phyloP scores from a whole-genome alignment of 2,888 invertebrate genomes.

The Leptinotarsa peninsularis region DNA sequence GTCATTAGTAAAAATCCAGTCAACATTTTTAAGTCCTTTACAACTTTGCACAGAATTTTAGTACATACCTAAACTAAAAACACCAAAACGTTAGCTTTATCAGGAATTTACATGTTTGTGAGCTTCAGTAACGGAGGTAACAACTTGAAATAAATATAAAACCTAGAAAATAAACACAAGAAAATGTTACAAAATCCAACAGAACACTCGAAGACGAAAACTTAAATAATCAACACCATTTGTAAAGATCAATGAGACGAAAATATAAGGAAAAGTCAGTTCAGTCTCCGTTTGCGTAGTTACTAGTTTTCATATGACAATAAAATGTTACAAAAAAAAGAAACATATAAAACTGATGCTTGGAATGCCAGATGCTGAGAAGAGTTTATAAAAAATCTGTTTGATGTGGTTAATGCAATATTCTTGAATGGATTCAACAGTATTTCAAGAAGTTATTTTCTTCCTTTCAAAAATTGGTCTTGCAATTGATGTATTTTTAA shows the following conservation, averaged over 20 bases:
- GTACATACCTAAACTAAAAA: neutral
- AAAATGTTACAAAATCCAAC: slow-evolving; percentile 10
- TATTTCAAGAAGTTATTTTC: too few species aligned
- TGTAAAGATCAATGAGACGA: neutral
- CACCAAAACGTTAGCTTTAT: neutral
- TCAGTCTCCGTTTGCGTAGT: neutral
- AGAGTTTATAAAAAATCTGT: too few species aligned
- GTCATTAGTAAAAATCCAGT: too few species aligned
- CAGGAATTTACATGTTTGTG: neutral
- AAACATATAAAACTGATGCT: neutral
- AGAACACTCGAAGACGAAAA: neutral
- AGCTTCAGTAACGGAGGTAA: neutral
- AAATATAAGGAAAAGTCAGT: neutral
- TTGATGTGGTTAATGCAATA: too few species aligned
- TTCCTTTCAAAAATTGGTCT: too few species aligned
- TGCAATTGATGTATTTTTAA: too few species aligned
- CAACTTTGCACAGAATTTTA: neutral
- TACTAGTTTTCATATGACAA: too few species aligned
- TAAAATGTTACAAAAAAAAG: too few species aligned
- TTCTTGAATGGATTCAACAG: too few species aligned
- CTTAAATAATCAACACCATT: neutral
- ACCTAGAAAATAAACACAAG: slow-evolving; percentile 1
- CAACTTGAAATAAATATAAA: neutral
- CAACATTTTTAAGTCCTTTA: too few species aligned
- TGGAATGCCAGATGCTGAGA: neutral